Base-by-base conservation (phyloP, 2,888 invertebrate species). In the Scaptomyza cyrtandrae region DNA sequence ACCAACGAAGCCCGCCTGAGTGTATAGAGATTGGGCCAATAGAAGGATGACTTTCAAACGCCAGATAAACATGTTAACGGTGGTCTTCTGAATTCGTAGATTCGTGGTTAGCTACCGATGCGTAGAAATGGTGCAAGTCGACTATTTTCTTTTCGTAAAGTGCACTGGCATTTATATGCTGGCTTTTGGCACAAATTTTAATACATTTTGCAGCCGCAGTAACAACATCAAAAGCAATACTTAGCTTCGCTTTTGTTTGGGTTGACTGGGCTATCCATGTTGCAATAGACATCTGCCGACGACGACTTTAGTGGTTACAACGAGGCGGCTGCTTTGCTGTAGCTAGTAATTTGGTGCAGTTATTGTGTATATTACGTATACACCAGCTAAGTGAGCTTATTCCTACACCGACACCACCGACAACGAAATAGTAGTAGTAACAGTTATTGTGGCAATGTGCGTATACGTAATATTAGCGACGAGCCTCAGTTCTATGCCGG, bases 221-320 rank as follows among this genome's bases (percentile, higher is more conserved):
- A 59, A n/a, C 54, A 72, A 16, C 62, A 69, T 10, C 35, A 45
- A 9, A 29, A 46, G 14, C 52, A 52, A 19, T 50, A 44, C 44
- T 49, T 35, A 49, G 67, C 68, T 55, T 61, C 46, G 78, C 79
- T 80, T 88, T 75, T 86, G 76, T 82, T 84, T 86, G 73, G 88
- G 74, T 83, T 68, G 72, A 63, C 67, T 67, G 56, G 80, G 58
- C 80, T 72, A 72, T 80, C 69, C 67, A 79, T 82, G 86, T 82
- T 82, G 81, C 88, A 82, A 82, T 77, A 88, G 83, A 88, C 88
- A 88, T 88, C 86, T 82, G 81, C 88, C 84, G 73, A 58, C 71
- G 48, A 48, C 50, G 39, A 44, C 57, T 19, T 37, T 43, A 44
- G 35, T 39, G 58, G 41, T 33, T 44, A 35, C 43, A 43, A 41